Evolutionary conservation across 2,797 vertebrate genomes (phyloP).

Genomic region (Thripadectes ignobilis): DNA sequence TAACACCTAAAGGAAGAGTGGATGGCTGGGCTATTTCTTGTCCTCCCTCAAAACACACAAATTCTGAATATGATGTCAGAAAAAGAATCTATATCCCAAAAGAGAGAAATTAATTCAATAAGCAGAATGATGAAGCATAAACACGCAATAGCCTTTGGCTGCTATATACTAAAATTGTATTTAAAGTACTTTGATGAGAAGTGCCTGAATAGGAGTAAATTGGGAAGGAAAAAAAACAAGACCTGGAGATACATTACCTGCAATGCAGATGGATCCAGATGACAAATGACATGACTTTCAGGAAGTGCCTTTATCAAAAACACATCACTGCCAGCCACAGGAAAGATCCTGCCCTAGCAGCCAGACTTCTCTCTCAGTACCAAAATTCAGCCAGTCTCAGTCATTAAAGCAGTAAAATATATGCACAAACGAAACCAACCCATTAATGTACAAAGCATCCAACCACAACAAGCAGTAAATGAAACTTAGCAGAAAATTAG

Average conservation of each 20-base stretch:
- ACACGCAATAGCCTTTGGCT: not conserved
- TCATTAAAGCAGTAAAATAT: not conserved
- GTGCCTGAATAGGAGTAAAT: not conserved
- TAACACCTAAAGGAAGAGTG: not conserved
- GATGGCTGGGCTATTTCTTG: not conserved
- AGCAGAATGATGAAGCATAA: not conserved
- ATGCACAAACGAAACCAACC: not conserved
- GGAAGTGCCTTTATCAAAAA: not conserved
- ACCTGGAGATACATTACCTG: conserved; percentile 9
- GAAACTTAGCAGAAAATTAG: not conserved
- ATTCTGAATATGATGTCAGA: not conserved
- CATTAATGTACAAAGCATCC: not conserved
- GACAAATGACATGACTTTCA: conserved; percentile 39
- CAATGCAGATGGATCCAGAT: conserved; percentile 47
- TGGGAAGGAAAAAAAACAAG: not conserved
- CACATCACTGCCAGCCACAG: not conserved
- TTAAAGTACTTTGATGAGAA: conserved; percentile 1
- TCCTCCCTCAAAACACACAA: not conserved
- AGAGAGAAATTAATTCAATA: not conserved
- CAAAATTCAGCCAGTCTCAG: not conserved
- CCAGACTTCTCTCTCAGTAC: not conserved
- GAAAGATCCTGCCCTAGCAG: not conserved
- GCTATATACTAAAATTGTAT: not conserved
- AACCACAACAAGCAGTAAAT: not conserved
- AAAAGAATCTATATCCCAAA: not conserved